Conservation (phyloP, 2,113 vertebrate species). For the Campylomormyrus numenius region DNA sequence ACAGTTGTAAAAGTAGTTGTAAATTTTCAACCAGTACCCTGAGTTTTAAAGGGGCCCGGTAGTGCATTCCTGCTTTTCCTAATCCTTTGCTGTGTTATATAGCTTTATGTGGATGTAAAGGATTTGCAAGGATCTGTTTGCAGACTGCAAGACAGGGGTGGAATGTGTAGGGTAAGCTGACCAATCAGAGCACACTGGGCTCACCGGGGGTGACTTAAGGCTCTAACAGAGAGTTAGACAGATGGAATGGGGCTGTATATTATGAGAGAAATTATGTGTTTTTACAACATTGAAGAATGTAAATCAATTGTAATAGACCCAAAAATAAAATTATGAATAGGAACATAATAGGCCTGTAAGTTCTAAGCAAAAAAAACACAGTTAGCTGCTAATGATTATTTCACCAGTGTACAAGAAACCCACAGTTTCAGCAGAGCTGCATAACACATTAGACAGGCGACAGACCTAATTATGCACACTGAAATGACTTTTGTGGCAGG, state of each 20-base stretch:
- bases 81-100: no score
- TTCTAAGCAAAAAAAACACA: neutral
- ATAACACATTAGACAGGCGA: neutral
- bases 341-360: neutral
- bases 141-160: no score
- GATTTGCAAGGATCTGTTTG: no score
- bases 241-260: neutral
- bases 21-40: neutral
- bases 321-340: neutral
- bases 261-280: neutral
- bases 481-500: neutral
- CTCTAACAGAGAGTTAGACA: neutral
- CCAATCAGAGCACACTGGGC: neutral
- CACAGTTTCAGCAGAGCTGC: neutral
- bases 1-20: neutral
- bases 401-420: neutral
- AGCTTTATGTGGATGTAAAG: no score
- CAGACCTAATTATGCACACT: neutral
- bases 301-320: neutral
- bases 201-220: neutral
- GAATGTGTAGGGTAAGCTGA: neutral
- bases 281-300: neutral
- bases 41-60: neutral
- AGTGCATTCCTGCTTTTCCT: neutral
- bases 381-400: neutral